A percentile compares a stretch with the other conserved stretches of the same genome.
Conservation (phyloP, 2,113 vertebrate genomes). For the Heliornis fulica region DNA sequence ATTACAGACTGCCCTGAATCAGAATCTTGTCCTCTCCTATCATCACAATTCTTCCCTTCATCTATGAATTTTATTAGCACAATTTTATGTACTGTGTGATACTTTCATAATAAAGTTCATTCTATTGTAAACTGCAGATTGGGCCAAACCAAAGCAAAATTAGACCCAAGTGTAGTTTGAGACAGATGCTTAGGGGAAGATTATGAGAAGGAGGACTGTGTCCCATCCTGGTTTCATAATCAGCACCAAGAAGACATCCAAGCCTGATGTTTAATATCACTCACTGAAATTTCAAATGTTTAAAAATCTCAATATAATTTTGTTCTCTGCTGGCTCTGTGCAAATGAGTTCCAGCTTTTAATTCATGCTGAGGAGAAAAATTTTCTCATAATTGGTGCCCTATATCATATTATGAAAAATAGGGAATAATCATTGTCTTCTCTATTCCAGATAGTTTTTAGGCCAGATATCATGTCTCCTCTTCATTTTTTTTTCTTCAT, state of each 20-base stretch:
- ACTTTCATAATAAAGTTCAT: not conserved
- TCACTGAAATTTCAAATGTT: not conserved
- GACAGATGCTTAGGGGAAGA: not conserved
- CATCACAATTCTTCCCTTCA: not conserved
- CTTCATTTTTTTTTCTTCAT: not conserved
- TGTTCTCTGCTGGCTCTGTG: not conserved
- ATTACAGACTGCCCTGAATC: not conserved
- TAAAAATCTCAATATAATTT: not conserved
- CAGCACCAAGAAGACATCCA: not conserved
- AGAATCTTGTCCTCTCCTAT: not conserved
- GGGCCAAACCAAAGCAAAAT: conserved; percentile 3
- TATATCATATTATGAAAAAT: not conserved
- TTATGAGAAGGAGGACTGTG: not conserved
- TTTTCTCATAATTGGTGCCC: not conserved
- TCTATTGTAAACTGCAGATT: not conserved
- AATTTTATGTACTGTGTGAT: not conserved
- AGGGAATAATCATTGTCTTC: not conserved
- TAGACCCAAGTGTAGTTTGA: not conserved
- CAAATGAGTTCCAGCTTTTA: not conserved
- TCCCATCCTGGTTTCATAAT: not conserved
- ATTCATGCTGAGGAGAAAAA: not conserved
- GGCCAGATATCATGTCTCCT: not conserved
- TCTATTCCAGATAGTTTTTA: not conserved
- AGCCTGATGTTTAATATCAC: not conserved
- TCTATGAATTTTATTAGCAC: not conserved